A percentile compares a stretch with the other conserved stretches of the same genome.
Evolutionary conservation across 1,140 invertebrate species (phyloP).

Genomic region (Ips typographus): DNA sequence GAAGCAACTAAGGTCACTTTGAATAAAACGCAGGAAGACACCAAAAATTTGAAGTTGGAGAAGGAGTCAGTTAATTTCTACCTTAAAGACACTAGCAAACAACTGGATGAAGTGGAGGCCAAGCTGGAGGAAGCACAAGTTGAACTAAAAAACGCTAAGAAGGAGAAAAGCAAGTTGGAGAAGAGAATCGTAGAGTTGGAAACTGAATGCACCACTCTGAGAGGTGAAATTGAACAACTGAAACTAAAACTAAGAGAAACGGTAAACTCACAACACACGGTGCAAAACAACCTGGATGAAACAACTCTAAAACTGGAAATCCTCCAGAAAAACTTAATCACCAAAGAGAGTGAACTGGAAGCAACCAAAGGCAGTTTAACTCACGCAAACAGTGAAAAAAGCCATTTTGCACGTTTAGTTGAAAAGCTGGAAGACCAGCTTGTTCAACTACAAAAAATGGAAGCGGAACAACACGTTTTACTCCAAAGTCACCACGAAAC

Average conservation of each 20-base stretch:
- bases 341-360: too few relatives aligned
- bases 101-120: constrained; percentile 7
- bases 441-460: too few relatives aligned
- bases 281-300: neutral
- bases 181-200: neutral
- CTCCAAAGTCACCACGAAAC: too few relatives aligned
- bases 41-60: constrained; percentile 3
- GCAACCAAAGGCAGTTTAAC: too few relatives aligned
- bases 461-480: too few relatives aligned
- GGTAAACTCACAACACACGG: neutral
- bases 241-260: neutral
- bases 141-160: neutral
- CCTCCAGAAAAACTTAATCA: neutral
- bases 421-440: too few relatives aligned
- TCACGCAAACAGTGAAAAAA: too few relatives aligned
- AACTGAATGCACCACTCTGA: neutral
- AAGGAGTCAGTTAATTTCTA: constrained; percentile 6
- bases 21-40: constrained; percentile 4
- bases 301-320: neutral
- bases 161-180: constrained; percentile 2
- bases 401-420: too few relatives aligned
- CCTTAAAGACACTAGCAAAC: constrained; percentile 4
- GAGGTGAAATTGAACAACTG: neutral
- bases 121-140: neutral
- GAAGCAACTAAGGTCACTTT: constrained; percentile 9